Percentiles rank a stretch among this genome's conserved stretches.
Evolutionary conservation across 2,113 vertebrate species (phyloP).

Genomic region (Phyllopteryx taeniolatus): DNA sequence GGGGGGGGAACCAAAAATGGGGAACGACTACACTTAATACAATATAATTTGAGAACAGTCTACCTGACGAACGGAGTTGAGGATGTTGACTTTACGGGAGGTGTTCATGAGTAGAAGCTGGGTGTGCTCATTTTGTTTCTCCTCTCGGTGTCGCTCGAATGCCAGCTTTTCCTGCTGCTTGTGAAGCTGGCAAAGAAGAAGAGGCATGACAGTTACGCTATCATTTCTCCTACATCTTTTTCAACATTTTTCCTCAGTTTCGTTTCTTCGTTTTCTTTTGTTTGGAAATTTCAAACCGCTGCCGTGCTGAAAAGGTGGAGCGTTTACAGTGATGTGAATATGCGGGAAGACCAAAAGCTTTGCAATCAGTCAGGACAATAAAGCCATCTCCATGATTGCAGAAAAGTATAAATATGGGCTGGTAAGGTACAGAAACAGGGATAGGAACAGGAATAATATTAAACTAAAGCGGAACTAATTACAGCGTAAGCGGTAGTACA

Average conservation of each 20-base stretch:
- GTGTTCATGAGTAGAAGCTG: conserved; percentile 80
- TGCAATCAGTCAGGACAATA: background rate
- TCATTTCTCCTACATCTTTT: background rate
- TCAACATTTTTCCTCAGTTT: background rate
- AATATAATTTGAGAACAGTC: background rate
- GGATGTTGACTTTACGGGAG: conserved; percentile 82
- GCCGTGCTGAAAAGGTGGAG: background rate
- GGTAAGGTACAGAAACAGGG: background rate
- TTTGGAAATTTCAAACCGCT: background rate
- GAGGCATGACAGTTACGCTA: background rate
- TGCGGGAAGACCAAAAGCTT: background rate
- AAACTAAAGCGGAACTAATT: background rate
- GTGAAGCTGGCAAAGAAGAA: conserved; percentile 72
- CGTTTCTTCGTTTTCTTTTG: background rate
- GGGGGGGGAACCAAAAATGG: too few species aligned
- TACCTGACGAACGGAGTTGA: conserved; percentile 87
- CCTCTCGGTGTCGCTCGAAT: conserved; percentile 81
- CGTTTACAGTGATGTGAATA: background rate
- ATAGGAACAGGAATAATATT: background rate
- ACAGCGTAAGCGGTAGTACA: too few species aligned
- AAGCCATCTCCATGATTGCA: background rate
- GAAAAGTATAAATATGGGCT: background rate
- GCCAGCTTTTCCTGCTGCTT: conserved; percentile 87
- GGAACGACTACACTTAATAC: background rate
- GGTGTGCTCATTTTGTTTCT: conserved; percentile 82